A percentile compares a stretch with the other conserved stretches of the same genome.
phyloP scores from a whole-genome alignment of 2,888 invertebrate genomes.

The Synergus gifuensis region DNA sequence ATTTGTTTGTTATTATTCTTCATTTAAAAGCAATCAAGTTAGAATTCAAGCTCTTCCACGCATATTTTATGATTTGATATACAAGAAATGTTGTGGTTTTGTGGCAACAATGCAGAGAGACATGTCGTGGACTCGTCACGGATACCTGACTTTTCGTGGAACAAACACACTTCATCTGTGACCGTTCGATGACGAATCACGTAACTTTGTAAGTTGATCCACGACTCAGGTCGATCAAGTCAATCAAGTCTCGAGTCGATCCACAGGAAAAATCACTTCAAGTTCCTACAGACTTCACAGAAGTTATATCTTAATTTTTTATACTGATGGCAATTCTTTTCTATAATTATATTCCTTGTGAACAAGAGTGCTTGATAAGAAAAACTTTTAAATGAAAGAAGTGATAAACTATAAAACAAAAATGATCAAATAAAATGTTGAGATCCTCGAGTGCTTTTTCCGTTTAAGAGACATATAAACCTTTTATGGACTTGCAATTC shows the following conservation, averaged over 20 bases:
- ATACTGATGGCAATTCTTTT: background rate
- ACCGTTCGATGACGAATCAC: background rate
- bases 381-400: background rate
- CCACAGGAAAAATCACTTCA: background rate
- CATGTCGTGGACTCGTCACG: conserved; percentile 62
- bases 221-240: conserved; percentile 22
- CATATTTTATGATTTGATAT: background rate
- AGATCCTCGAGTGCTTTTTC: background rate
- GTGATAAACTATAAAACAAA: background rate
- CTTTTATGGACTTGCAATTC: background rate
- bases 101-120: conserved; percentile 60
- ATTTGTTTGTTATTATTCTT: too few species aligned
- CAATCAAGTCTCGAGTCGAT: conserved; percentile 26
- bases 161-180: conserved; percentile 53
- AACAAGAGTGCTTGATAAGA: background rate
- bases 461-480: conserved; percentile 2
- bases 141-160: conserved; percentile 67
- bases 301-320: background rate
- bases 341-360: background rate
- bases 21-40: too few species aligned
- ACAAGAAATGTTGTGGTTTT: conserved; percentile 1
- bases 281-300: background rate
- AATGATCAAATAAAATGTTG: background rate
- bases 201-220: conserved; percentile 1
- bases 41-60: background rate